Base-by-base conservation (phyloP, 1,140 invertebrate species). In the Apocrypta bakeri region DNA sequence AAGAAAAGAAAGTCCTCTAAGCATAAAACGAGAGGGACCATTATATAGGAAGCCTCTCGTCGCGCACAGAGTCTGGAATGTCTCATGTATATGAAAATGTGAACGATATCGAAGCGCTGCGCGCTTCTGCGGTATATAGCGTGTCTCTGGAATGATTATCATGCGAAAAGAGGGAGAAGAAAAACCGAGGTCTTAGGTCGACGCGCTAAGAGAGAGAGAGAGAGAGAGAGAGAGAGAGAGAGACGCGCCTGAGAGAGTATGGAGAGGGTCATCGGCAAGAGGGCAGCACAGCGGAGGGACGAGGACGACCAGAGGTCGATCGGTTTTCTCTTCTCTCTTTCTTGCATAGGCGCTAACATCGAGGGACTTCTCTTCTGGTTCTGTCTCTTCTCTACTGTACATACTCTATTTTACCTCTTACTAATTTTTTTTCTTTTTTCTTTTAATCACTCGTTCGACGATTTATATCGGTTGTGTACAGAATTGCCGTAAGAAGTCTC, bases 11-110 rank as follows among this genome's bases (percentile, higher is more conserved):
- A 42, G 40, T 42, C 40, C 40, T 42, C 12, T 40, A 12, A 56
- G 33, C 77, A 71, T 79, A 79, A 79, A 79, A 79, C 33, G 33
- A 37, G 33, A 37, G 33, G 9, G 33, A 37, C 33, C 33, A 37
- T 37, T 37, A 37, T n/a, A n/a, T 9, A 37, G 33, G 33, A 37
- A 66, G 42, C 40, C 33, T 17, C n/a, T 24, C 24, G 40, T 64
- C 56, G 21, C 25, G 25, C 71, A 12, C 11, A 6, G n/a, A 37
- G n/a, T 31, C 37, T 42, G 80, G 81, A 82, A 82, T 82, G 81
- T 82, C 81, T 82, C 73, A 76, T 71, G 81, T 82, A 82, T 71
- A 82, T 77, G 81, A 82, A 82, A 82, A 82, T 82, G 81, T 77
- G 74, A 69, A 29, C 81, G 81, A 82, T 82, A 82, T 77, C 81